Evolutionary conservation across 2,113 vertebrate genomes (phyloP).

Genomic region (Hemicordylus capensis): DNA sequence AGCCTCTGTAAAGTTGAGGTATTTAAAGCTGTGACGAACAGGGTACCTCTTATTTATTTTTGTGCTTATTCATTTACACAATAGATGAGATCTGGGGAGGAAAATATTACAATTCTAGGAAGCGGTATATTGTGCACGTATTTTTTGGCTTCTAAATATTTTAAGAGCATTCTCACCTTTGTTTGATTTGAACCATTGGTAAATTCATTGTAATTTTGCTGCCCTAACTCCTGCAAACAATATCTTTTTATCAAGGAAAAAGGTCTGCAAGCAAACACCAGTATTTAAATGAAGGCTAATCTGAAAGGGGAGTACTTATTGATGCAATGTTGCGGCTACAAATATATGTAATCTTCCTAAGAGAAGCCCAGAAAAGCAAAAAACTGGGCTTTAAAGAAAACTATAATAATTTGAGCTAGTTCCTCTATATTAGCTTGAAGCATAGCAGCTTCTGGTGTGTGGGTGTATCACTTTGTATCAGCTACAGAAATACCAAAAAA

Average conservation of each 20-base stretch:
- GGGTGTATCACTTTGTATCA: background rate
- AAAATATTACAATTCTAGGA: slow-evolving; percentile 73
- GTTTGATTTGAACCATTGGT: slow-evolving; percentile 36
- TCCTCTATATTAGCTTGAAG: background rate
- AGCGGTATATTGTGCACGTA: slow-evolving; percentile 50
- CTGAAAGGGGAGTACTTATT: background rate
- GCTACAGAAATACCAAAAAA: background rate
- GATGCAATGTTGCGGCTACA: background rate
- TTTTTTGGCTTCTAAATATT: slow-evolving; percentile 43
- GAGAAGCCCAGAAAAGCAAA: background rate
- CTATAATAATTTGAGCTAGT: background rate
- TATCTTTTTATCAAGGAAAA: background rate
- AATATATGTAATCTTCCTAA: background rate
- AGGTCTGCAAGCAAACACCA: accelerated
- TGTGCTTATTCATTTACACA: slow-evolving; percentile 56
- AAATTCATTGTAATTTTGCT: background rate
- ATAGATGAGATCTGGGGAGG: slow-evolving; percentile 62
- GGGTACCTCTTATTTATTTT: slow-evolving; percentile 59
- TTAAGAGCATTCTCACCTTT: slow-evolving; percentile 46
- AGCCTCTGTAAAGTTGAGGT: slow-evolving; percentile 8
- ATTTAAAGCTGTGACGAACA: slow-evolving; percentile 40
- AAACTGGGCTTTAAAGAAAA: background rate
- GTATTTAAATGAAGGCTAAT: background rate
- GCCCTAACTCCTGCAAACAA: accelerated
- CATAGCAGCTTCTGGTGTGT: background rate